A percentile compares a stretch with the other conserved stretches of the same genome.
Conservation (phyloP, 2,888 invertebrate species). For the Orchestes rusci region DNA sequence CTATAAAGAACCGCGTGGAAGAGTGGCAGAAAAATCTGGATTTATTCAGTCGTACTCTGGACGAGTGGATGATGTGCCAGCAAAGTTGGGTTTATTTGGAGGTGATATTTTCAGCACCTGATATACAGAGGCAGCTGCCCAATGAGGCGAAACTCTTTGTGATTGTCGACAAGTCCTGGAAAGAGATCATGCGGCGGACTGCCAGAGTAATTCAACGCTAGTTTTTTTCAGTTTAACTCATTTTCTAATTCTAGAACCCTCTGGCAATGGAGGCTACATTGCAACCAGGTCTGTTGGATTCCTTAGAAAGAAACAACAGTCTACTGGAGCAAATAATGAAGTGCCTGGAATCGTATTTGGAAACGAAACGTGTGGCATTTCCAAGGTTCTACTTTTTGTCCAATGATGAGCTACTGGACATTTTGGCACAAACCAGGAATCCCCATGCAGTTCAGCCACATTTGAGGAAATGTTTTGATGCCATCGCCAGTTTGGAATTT, state of each 20-base stretch:
- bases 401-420: slow-evolving; percentile 83
- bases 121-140: slow-evolving; percentile 88
- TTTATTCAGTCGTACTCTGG: slow-evolving; percentile 75
- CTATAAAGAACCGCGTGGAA: slow-evolving; percentile 73
- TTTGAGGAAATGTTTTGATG: slow-evolving; percentile 83
- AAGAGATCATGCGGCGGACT: slow-evolving; percentile 77
- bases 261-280: slow-evolving; percentile 76
- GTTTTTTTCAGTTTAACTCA: neutral
- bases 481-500: slow-evolving; percentile 71
- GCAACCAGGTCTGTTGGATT: slow-evolving; percentile 61
- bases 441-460: slow-evolving; percentile 87
- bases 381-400: slow-evolving; percentile 86
- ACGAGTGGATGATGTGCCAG: slow-evolving; percentile 84
- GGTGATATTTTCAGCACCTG: slow-evolving; percentile 90
- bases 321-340: slow-evolving; percentile 84
- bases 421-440: slow-evolving; percentile 71
- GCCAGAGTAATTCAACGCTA: slow-evolving; percentile 53
- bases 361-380: slow-evolving; percentile 81
- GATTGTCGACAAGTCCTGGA: slow-evolving; percentile 83
- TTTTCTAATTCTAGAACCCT: slow-evolving; percentile 50
- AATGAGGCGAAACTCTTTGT: slow-evolving; percentile 82
- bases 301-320: slow-evolving; percentile 64
- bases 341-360: slow-evolving; percentile 82
- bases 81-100: slow-evolving; percentile 93
- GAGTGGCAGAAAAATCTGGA: slow-evolving; percentile 75